Percentiles rank a stretch among this genome's conserved stretches.
phyloP scores from a whole-genome alignment of 2,797 vertebrate genomes.

The Apodemus agrarius region DNA sequence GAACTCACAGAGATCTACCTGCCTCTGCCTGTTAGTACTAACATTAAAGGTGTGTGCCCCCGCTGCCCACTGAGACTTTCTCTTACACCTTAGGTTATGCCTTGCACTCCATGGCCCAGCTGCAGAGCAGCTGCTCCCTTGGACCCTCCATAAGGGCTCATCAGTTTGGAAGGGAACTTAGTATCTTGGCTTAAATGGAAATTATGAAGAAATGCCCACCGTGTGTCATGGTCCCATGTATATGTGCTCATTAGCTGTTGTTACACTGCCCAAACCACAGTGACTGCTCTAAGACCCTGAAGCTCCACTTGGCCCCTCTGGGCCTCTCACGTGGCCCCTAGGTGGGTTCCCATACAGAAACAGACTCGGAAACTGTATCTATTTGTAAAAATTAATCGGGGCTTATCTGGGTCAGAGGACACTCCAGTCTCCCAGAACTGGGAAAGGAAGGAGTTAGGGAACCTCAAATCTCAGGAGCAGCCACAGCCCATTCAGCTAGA shows the following conservation, averaged over 20 bases:
- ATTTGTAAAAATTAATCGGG: not conserved
- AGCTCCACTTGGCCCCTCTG: not conserved
- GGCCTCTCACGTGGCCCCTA: not conserved
- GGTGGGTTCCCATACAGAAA: not conserved
- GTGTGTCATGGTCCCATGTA: rapidly evolving
- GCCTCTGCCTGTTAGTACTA: not conserved
- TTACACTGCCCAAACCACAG: not conserved
- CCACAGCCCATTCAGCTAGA: not conserved
- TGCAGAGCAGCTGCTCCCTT: not conserved
- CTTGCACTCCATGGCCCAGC: not conserved
- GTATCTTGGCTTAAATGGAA: not conserved
- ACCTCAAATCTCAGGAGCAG: not conserved
- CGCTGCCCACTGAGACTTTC: not conserved
- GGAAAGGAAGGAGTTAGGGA: not conserved
- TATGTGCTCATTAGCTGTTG: not conserved
- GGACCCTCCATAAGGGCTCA: not conserved
- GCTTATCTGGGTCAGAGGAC: not conserved
- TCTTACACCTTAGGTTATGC: not conserved
- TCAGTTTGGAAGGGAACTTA: not conserved
- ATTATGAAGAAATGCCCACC: not conserved
- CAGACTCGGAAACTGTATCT: not conserved
- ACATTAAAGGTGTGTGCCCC: not conserved
- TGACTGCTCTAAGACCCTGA: not conserved
- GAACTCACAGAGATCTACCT: not conserved
- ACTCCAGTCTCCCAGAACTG: not conserved